Conservation (phyloP, 2,797 vertebrate genomes). For the Schizothorax lantsangensis region DNA sequence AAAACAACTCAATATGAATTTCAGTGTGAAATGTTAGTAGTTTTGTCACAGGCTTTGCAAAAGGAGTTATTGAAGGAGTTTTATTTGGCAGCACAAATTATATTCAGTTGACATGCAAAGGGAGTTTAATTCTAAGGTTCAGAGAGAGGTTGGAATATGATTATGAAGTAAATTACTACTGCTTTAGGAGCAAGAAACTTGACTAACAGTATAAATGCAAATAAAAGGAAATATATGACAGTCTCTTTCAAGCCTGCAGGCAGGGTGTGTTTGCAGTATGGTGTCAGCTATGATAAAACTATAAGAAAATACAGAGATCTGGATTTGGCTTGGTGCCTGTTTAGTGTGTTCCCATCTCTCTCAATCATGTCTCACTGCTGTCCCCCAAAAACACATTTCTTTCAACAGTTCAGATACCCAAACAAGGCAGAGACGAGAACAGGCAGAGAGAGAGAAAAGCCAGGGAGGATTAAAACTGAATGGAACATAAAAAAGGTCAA, state of each 20-base stretch:
- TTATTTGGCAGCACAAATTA: neutral
- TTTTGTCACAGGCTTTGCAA: neutral
- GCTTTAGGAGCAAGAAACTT: neutral
- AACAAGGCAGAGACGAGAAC: neutral
- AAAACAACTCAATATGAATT: neutral
- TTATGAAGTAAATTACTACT: neutral
- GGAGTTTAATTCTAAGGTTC: neutral
- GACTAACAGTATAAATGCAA: neutral
- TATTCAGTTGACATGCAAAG: neutral
- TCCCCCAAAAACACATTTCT: constrained; percentile 17
- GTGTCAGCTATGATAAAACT: constrained; percentile 17
- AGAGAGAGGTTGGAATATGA: neutral
- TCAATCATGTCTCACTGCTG: constrained; percentile 12
- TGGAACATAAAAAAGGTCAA: neutral
- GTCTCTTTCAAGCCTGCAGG: neutral
- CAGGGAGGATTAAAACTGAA: neutral
- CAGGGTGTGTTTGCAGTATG: neutral
- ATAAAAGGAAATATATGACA: neutral
- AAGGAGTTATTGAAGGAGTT: neutral
- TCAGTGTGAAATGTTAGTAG: neutral
- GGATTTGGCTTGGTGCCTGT: constrained; percentile 28
- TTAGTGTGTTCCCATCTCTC: constrained; percentile 1
- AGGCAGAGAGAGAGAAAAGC: neutral
- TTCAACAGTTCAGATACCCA: constrained; percentile 8
- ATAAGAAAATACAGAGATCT: constrained; percentile 11